Base-by-base conservation (phyloP, 2,797 vertebrate species). In the Syndactyla subalaris region DNA sequence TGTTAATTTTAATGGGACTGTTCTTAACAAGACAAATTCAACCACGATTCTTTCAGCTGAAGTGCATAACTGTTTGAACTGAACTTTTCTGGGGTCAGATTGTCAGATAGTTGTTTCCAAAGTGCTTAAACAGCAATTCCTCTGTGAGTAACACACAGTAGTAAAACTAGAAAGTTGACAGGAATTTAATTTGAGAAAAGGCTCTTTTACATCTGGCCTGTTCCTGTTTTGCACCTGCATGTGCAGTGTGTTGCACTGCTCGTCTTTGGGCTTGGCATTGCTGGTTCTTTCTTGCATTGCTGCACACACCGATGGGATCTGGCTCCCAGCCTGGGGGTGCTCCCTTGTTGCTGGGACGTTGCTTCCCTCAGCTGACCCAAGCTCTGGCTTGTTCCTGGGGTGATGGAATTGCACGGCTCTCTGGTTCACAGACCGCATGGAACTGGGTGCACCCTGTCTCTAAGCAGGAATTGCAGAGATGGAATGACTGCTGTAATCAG, bases 391-490 rank as follows among this genome's bases (percentile, higher is more conserved):
- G 15, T 89, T 95, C 67, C 65, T 61, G 67, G 14, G 19, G 51
- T 46, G 88, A 67, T 85, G 77, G 85, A 65, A 67, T 79, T 74
- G 85, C 89, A 55, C 32, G 22, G 51, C 68, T 96, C 86, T 87
- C 59, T 54, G 17, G 52, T 20, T 72, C 62, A 22, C 78, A 10
- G 34, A 45, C 82, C 93, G 96, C 97, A 96, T 82, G 97, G 68
- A 54, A 48, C 73, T 84, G 75, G 30, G 26, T 15, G 79, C 88
- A 78, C 36, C 65, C 54, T 62, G 39, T 83, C 91, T 85, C 81
- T 63, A 24, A 75, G n/a, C 78, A 16, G 2, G 80, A 57, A n/a
- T 30, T 82, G 92, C 93, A 34, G 48, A 88, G 90, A 6, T n/a
- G 51, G 70, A 78, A 66, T 91, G 87, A 32, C 46, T 86, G 51